Evolutionary conservation across 2,113 vertebrate genomes (phyloP).

Genomic region (Romanogobio albipinnatus): DNA sequence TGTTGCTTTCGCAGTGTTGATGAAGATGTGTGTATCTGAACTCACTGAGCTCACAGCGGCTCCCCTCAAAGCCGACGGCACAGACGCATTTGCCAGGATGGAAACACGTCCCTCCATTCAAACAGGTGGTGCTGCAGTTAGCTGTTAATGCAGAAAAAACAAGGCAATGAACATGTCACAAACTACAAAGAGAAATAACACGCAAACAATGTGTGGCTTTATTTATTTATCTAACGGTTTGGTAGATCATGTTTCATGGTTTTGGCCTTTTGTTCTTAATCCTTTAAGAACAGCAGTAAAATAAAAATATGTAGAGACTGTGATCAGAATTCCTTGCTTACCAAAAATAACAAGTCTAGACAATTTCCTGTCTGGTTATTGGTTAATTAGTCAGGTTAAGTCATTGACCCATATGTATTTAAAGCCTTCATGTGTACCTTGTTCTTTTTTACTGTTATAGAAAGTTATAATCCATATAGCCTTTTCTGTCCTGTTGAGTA

Average conservation of each 20-base stretch:
- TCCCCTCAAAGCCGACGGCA: conserved; percentile 82
- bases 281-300: not conserved
- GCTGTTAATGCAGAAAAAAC: conserved; percentile 67
- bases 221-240: not conserved
- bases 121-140: conserved; percentile 85
- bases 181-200: not conserved
- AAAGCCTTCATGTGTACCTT: not conserved
- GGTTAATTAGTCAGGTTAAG: not conserved
- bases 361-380: not conserved
- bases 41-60: conserved; percentile 88
- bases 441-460: not conserved
- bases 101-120: conserved; percentile 88
- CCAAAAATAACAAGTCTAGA: not conserved
- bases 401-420: not conserved
- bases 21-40: conserved; percentile 51
- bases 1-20: not conserved
- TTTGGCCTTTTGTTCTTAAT: not conserved
- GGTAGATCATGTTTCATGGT: not conserved
- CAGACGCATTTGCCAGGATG: conserved; percentile 90
- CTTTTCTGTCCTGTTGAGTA: not conserved
- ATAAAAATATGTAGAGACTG: not conserved
- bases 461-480: not conserved
- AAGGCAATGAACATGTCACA: not conserved
- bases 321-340: not conserved
- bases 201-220: not conserved